Evolutionary conservation across 2,797 vertebrate species (phyloP).

Genomic region (Poeciliopsis infans): DNA sequence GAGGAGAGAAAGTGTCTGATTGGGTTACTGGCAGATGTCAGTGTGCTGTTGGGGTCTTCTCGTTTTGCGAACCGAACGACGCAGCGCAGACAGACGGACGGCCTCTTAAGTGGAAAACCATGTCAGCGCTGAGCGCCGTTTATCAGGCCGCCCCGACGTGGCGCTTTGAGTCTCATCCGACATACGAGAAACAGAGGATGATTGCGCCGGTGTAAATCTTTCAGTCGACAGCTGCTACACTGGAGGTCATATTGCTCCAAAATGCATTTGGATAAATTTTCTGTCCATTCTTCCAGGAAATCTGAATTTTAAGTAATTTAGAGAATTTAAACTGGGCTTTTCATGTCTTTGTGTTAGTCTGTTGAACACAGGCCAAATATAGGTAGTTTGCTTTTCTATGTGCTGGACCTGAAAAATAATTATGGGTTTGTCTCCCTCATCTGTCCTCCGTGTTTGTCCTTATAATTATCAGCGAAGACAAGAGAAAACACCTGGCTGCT

Average conservation of each 20-base stretch:
- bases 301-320: not conserved
- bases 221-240: conserved; percentile 24
- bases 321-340: not conserved
- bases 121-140: conserved; percentile 26
- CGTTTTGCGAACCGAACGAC: conserved; percentile 17
- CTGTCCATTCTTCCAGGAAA: not conserved
- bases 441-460: not conserved
- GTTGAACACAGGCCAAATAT: not conserved
- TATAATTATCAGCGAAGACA: not conserved
- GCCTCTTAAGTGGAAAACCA: conserved; percentile 63
- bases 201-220: conserved; percentile 7
- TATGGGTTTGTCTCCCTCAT: conserved; percentile 3
- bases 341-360: not conserved
- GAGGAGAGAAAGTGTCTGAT: conserved; percentile 45
- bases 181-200: not conserved
- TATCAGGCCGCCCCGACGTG: conserved; percentile 18
- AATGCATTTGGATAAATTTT: conserved; percentile 9
- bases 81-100: conserved; percentile 18
- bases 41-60: conserved; percentile 26
- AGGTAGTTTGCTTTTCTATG: not conserved
- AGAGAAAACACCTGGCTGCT: not conserved
- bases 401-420: conserved; percentile 14
- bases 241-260: conserved; percentile 12
- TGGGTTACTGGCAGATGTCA: conserved; percentile 59
- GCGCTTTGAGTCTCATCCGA: conserved; percentile 12